These are phyloP conservation scores for Probosciger aterrimus DNA, from an alignment of 2,113 vertebrate species.

Conservation along the genomic window DNA sequence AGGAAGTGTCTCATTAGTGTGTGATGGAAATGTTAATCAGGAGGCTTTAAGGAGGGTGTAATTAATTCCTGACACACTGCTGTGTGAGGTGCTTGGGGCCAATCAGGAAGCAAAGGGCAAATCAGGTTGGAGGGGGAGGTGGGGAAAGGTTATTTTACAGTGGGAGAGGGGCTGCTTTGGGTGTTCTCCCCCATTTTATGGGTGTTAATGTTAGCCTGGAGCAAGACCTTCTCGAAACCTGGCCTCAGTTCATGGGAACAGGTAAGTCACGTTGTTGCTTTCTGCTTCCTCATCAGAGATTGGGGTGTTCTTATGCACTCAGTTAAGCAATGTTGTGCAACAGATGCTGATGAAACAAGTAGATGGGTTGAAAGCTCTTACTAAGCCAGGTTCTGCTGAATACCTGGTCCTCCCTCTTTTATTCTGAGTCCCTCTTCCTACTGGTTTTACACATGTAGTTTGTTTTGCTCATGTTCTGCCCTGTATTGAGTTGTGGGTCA, in stretches of 20 bases:
- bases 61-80: conserved; percentile 4
- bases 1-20: conserved; percentile 43
- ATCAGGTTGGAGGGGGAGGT: neutral
- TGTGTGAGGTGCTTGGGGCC: conserved; percentile 3
- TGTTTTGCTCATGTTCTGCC: neutral
- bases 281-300: neutral
- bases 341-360: neutral
- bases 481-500: neutral
- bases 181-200: rapidly evolving
- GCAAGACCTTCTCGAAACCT: neutral
- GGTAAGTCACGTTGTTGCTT: neutral
- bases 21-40: conserved; percentile 55
- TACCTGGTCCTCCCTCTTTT: neutral
- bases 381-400: neutral
- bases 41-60: conserved; percentile 26
- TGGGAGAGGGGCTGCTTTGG: neutral
- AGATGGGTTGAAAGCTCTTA: neutral
- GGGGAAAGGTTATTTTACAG: neutral
- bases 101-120: conserved; percentile 21
- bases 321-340: neutral
- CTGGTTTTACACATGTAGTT: neutral
- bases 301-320: rapidly evolving
- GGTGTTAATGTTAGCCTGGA: neutral
- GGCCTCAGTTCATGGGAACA: neutral
- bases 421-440: rapidly evolving